Base-by-base conservation (phyloP, 2,797 vertebrate genomes). In the Acanthurus leucopareius region DNA sequence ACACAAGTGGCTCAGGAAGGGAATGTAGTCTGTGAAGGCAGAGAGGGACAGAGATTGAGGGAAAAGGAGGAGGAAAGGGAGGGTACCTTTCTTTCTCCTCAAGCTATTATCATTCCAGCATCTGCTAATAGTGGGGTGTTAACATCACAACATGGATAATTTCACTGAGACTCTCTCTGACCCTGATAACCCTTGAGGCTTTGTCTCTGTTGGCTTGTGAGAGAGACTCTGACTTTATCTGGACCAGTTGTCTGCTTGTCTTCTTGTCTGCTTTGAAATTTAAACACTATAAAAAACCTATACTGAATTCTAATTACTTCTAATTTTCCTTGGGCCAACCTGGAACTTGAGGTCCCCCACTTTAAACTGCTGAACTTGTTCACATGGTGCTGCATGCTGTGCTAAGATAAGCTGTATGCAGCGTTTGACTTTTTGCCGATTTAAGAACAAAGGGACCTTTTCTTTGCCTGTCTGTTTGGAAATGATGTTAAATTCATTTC, bases 91-190 rank as follows among this genome's bases (percentile, higher is more conserved):
- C 51, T 88, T 90, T 86, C 47, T 80, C 68, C 83, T n/a, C 8
- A 10, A 70, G 68, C 58, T 54, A 89, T 92, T 87, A 88, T 89
- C 89, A 88, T 92, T 89, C 87, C 84, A 82, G 72, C 66, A 84
- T 89, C 52, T 75, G 66, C 72, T 91, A 91, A 93, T 90, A 83
- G 61, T 72, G 35, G 88, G 77, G 65, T 84, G 83, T 89, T 89
- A 90, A 90, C 88, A 76, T 79, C 82, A 88, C 65, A 78, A 84
- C 69, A 83, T 60, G 38, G 66, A 80, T 61, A 75, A 73, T 88
- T 88, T 82, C 66, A 75, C 70, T 42, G 69, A 62, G 76, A 84
- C 61, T 62, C 56, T 22, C 54, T 60, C 14, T 67, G 72, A 73
- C 79, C 77, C 49, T 6, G 10, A 20, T 82, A 62, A 81, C 52